Evolutionary conservation across 2,113 vertebrate genomes (phyloP), one percentile per base, ranked within the genome.

Genomic region (Passer montanus): DNA sequence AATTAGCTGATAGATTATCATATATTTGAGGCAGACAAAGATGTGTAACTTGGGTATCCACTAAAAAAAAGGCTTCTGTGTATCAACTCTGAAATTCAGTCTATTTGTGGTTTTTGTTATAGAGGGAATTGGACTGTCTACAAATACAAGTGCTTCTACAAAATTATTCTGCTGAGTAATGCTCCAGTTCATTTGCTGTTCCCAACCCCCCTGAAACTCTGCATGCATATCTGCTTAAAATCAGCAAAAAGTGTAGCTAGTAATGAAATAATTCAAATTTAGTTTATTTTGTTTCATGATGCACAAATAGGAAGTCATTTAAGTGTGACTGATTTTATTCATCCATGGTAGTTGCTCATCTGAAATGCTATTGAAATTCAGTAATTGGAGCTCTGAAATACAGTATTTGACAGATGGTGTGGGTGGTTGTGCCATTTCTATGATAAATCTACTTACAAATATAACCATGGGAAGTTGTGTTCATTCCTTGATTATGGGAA

Each of bases 351-450:
- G 94, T 39, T 79, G 96, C 76, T 87, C 70, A 93, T 83, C 77
- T 97, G 91, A 95, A 95, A 67, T 53, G 94, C 89, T 94, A 76
- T 43, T 93, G 89, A 92, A 93, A 84, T 94, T 95, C 88, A 83
- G 69, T 95, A 92, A 95, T 68, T 96, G 69, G 75, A 95, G 75
- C 63, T 97, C 73, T 93, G 84, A 95, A 96, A 58, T 89, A 41
- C 39, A 84, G 35, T 75, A 81, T 93, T 95, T 95, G 87, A 94
- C 84, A 97, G 95, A 95, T 89, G 66, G 85, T 66, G 63, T 97
- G 75, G 93, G 78, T 91, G 77, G 88, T 55, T 85, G 75, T 96
- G 84, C 37, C 67, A 62, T 96, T 97, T 97, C 87, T 92, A 83
- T 91, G 89, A 79, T 90, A 83, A 93, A 96, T 96, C 96, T 86